phyloP scores from a whole-genome alignment of 2,113 vertebrate genomes.

The Cricetomys ansorgei region DNA sequence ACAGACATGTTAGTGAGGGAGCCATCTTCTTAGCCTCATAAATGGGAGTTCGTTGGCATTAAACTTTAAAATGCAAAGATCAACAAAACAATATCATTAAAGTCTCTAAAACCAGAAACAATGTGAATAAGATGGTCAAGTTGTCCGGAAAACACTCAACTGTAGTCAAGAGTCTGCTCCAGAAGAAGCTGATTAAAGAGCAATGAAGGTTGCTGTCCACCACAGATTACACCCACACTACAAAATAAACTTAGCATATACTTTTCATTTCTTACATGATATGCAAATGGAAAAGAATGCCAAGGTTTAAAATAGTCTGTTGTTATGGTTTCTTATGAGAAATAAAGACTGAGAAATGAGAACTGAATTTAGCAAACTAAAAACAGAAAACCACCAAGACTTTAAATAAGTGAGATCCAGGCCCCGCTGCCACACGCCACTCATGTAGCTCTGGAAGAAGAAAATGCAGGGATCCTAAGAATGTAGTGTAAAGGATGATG shows the following conservation, averaged over 20 bases:
- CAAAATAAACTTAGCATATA: neutral
- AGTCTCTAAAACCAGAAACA: neutral
- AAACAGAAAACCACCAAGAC: constrained; percentile 59
- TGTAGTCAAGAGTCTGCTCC: neutral
- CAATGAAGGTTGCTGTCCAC: neutral
- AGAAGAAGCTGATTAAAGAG: neutral
- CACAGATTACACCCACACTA: constrained; percentile 36
- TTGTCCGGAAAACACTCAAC: neutral
- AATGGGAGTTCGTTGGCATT: neutral
- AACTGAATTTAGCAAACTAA: constrained; percentile 70
- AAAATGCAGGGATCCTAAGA: neutral
- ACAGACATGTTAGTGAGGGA: neutral
- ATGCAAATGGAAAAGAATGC: constrained; percentile 21
- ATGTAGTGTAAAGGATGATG: neutral
- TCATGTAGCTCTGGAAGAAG: neutral
- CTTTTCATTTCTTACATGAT: constrained; percentile 44
- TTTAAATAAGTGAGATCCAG: constrained; percentile 21
- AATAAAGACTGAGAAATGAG: constrained; percentile 64
- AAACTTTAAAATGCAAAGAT: neutral
- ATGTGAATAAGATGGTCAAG: neutral
- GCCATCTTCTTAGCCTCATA: neutral
- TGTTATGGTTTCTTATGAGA: constrained; percentile 72
- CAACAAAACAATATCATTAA: neutral
- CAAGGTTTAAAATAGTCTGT: constrained; percentile 67
- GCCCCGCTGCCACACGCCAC: neutral